Conservation (phyloP, 2,113 vertebrate genomes). For the Cyanocitta stelleri region DNA sequence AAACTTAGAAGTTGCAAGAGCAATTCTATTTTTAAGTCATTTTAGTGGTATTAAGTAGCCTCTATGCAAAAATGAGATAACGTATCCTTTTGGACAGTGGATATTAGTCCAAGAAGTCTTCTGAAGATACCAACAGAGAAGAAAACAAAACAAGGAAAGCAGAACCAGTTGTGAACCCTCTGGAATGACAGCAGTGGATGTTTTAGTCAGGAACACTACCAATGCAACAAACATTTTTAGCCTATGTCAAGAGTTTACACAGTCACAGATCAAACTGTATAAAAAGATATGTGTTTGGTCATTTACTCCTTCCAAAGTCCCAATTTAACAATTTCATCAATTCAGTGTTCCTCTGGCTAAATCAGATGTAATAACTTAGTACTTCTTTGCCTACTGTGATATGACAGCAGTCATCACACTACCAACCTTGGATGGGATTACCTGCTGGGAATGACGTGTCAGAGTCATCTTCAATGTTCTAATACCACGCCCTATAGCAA, state of each 20-base stretch:
- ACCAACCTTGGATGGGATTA: not conserved
- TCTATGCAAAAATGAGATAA: not conserved
- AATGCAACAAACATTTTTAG: not conserved
- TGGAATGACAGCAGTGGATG: not conserved
- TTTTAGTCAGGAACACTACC: not conserved
- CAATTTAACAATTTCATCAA: not conserved
- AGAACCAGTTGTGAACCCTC: not conserved
- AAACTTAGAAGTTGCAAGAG: not conserved
- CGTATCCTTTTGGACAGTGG: not conserved
- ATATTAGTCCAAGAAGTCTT: not conserved
- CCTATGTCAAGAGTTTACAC: not conserved
- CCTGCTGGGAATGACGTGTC: not conserved
- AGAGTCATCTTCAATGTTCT: not conserved
- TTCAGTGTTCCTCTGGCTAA: not conserved
- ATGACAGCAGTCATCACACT: not conserved
- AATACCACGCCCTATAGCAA: not conserved
- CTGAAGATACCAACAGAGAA: not conserved
- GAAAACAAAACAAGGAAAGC: not conserved
- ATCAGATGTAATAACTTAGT: not conserved
- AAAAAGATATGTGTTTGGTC: not conserved
- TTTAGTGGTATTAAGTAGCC: not conserved
- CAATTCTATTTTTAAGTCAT: not conserved
- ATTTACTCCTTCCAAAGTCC: not conserved
- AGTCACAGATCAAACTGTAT: not conserved
- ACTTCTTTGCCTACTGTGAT: not conserved